These are phyloP conservation scores for Graptemys geographica DNA, from an alignment of 2,797 vertebrate species.

Conservation along the genomic window DNA sequence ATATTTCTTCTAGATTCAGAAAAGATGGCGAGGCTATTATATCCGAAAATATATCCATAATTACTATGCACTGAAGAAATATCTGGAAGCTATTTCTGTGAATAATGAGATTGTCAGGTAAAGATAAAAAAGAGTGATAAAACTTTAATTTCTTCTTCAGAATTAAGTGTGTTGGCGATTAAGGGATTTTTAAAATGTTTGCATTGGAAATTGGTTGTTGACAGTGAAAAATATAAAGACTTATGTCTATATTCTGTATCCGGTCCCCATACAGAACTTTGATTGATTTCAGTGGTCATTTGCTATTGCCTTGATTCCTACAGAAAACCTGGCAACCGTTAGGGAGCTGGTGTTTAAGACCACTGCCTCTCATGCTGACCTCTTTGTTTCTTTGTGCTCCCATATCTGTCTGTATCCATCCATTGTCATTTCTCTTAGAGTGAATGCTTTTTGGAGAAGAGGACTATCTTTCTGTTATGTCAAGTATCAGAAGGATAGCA, in stretches of 20 bases:
- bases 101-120: conserved; percentile 91
- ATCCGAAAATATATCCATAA: conserved; percentile 90
- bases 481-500: too few species aligned
- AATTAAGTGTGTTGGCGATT: background rate
- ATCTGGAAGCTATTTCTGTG: conserved; percentile 84
- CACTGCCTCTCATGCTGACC: background rate
- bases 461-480: background rate
- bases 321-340: background rate
- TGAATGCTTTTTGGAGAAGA: background rate
- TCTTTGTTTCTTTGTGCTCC: background rate
- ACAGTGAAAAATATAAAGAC: background rate
- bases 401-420: background rate
- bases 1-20: conserved; percentile 89
- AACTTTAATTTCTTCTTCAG: conserved; percentile 11
- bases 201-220: conserved; percentile 23
- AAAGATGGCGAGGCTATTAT: conserved; percentile 90
- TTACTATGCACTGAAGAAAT: conserved; percentile 90
- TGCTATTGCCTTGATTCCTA: background rate
- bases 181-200: background rate
- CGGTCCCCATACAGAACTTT: background rate
- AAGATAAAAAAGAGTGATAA: conserved; percentile 55
- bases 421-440: background rate
- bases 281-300: background rate
- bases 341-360: background rate
- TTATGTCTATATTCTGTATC: background rate